Conservation (phyloP, 2,888 invertebrate species). For the Azorinus chamasolen region DNA sequence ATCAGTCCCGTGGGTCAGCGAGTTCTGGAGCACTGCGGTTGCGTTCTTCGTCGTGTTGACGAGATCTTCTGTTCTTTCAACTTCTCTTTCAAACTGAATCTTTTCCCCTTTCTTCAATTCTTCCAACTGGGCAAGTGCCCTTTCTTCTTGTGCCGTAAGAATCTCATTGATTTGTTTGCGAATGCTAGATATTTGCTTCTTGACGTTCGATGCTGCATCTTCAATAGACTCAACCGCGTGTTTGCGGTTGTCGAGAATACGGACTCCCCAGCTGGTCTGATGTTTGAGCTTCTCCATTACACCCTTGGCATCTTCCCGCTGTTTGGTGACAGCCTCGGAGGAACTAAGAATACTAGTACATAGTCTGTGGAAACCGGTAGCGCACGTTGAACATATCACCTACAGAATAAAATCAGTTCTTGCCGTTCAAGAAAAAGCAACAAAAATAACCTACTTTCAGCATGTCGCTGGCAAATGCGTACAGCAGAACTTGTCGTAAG, state of each 20-base stretch:
- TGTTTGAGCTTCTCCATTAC: conserved; percentile 63
- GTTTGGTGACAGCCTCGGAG: conserved; percentile 57
- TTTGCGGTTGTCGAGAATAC: conserved; percentile 67
- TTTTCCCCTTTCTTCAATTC: conserved; percentile 60
- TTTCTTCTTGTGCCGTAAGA: conserved; percentile 62
- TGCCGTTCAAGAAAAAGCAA: no score
- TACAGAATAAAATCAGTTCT: neutral
- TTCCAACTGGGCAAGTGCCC: conserved; percentile 61
- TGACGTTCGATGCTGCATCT: conserved; percentile 61
- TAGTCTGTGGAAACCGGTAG: conserved; percentile 61
- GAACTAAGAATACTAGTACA: conserved; percentile 63
- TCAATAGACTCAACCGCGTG: conserved; percentile 55
- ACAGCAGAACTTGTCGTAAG: no score
- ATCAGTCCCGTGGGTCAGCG: conserved; percentile 67
- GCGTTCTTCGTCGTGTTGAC: conserved; percentile 67
- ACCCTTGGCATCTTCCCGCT: conserved; percentile 57
- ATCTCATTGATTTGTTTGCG: conserved; percentile 66
- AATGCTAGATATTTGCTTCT: conserved; percentile 66
- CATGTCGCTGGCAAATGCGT: no score
- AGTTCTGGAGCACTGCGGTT: conserved; percentile 60
- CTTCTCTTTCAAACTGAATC: conserved; percentile 59
- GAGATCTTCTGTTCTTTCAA: conserved; percentile 62
- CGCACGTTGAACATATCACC: conserved; percentile 67
- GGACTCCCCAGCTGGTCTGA: conserved; percentile 64
- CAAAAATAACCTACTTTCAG: no score